Base-by-base conservation (phyloP, 64 coral and sea anemone genomes). In the Anthopleura sola region DNA sequence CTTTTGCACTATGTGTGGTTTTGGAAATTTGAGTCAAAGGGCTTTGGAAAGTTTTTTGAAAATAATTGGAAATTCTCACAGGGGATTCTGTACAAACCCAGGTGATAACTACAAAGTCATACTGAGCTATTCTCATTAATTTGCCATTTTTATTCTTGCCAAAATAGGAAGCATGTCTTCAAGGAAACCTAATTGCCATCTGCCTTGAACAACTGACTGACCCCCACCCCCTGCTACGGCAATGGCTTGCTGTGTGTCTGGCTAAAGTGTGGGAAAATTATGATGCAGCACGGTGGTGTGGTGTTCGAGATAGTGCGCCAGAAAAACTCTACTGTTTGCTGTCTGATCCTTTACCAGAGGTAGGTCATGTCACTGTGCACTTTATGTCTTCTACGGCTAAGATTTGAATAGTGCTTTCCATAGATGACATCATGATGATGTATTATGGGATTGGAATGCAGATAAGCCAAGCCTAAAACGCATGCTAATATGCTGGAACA, bases 101-200 rank as follows among this genome's bases (percentile, higher is more conserved):
- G n/a, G n/a, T n/a, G n/a, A n/a, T n/a, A n/a, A n/a, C n/a, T n/a
- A n/a, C n/a, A n/a, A n/a, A n/a, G n/a, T n/a, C n/a, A n/a, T n/a
- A n/a, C 2, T 53, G 50, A 44, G 40, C 9, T 0, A 44, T 75
- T 75, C n/a, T 75, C n/a, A 32, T 75, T 32, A 32, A 24, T 75
- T 32, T 75, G 26, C 29, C 14, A 75, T 75, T 44, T 21, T 60
- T 62, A 26, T 62, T 81, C n/a, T n/a, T n/a, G n/a, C n/a, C n/a
- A n/a, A 2, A 37, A 15, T 21, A 98, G 92, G 96, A 98, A 86
- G 89, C 90, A 14, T 98, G 92, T 90, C 83, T 98, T 50, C 96
- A 98, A 88, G 96, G 96, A 37, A 98, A 98, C 77, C 36, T 98
- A 29, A 94, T 98, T 64, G 96, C 96, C 46, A 98, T 98, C 46